Evolutionary conservation across 2,797 vertebrate species (phyloP).

Genomic region (Pachyuromys duprasi): DNA sequence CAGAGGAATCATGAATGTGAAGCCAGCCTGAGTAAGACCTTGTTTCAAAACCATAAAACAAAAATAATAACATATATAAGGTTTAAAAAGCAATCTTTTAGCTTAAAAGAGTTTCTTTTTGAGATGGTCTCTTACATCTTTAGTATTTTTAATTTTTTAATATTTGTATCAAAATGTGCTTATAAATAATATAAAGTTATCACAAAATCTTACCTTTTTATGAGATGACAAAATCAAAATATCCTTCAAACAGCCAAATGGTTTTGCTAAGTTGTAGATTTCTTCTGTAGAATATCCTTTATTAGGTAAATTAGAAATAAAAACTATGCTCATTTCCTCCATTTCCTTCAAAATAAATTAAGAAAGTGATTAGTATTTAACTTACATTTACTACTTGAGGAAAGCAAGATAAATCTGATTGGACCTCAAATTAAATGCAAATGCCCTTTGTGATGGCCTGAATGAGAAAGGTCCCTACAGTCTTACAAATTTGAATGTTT

Average conservation of each 20-base stretch:
- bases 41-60: background rate
- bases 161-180: slow-evolving; percentile 42
- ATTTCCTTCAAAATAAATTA: slow-evolving; percentile 82
- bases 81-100: slow-evolving; percentile 2
- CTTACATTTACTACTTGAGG: slow-evolving; percentile 40
- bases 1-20: background rate
- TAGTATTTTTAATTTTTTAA: slow-evolving; percentile 26
- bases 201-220: slow-evolving; percentile 88
- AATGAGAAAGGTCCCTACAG: background rate
- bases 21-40: background rate
- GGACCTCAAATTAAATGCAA: slow-evolving; percentile 22
- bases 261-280: slow-evolving; percentile 88
- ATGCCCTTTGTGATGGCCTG: background rate
- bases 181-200: slow-evolving; percentile 53
- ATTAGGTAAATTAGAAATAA: slow-evolving; percentile 91
- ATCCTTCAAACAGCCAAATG: slow-evolving; percentile 87
- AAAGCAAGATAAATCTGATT: background rate
- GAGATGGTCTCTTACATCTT: slow-evolving; percentile 20
- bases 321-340: slow-evolving; percentile 86
- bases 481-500: background rate
- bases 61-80: background rate
- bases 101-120: slow-evolving; percentile 31
- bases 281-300: slow-evolving; percentile 87
- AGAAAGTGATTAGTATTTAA: slow-evolving; percentile 38
- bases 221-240: slow-evolving; percentile 89